phyloP scores from a whole-genome alignment of 1,140 invertebrate species.

The Portunus trituberculatus region DNA sequence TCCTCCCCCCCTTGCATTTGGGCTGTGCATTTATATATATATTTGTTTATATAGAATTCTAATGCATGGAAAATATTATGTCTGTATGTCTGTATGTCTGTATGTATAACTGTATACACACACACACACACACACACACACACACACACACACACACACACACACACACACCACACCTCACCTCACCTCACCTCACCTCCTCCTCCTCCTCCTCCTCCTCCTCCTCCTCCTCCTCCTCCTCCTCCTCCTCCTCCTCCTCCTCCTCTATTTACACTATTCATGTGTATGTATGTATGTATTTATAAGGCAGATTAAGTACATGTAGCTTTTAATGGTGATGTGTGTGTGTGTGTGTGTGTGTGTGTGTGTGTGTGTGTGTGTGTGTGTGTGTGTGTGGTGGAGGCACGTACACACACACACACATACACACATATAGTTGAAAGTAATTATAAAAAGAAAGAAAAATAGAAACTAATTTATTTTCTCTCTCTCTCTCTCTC shows the following conservation, averaged over 20 bases:
- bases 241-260: no score
- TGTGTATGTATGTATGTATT: slow-evolving; percentile 42
- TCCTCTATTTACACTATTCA: background rate
- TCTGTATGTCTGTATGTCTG: background rate
- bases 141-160: background rate
- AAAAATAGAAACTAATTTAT: background rate
- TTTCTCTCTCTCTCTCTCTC: background rate
- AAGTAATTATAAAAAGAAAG: background rate
- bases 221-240: background rate
- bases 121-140: no score
- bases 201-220: background rate
- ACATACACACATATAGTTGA: background rate
- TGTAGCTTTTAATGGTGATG: slow-evolving; percentile 1
- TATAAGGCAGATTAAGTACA: background rate
- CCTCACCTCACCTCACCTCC: background rate
- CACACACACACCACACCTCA: background rate
- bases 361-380: background rate
- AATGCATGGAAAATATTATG: background rate
- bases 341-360: slow-evolving; percentile 37
- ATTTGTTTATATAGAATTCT: background rate
- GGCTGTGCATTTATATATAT: background rate
- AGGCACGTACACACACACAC: background rate
- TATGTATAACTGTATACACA: no score
- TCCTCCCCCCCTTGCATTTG: background rate
- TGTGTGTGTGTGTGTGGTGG: background rate